Base-by-base conservation (phyloP, 1,140 invertebrate genomes). In the Homarus americanus region DNA sequence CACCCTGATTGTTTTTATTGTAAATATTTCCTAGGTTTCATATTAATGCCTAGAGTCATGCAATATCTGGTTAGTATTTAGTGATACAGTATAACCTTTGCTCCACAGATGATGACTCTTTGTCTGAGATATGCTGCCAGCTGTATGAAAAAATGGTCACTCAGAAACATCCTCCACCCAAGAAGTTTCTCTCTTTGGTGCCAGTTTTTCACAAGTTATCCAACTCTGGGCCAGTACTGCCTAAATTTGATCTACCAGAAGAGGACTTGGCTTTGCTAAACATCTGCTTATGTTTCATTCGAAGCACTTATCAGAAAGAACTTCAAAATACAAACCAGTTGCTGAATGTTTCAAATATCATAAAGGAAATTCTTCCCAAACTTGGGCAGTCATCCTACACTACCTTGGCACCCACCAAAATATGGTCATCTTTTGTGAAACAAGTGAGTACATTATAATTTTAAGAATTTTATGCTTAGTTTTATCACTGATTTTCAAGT, bases 391-490 rank as follows among this genome's bases (percentile, higher is more conserved):
- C 80, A 66, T 36, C 36, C 4, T 7, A n/a, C 4, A 83, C 32
- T 36, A 83, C 12, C 10, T 38, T 83, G n/a, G 12, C 80, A 10
- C 36, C 28, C 53, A 83, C n/a, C 80, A 83, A 83, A 28, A 15
- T 66, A 36, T 83, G 80, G 80, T 36, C 80, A 34, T 83, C 80
- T n/a, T 83, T 83, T 83, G 80, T 69, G 32, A 83, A 66, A 34
- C 53, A 83, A 58, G 80, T 83, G 15, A 36, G 80, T 66, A 2
- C 28, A 5, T 17, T 58, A 4, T 3, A 58, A 12, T 58, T 15
- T 58, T 20, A 49, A 20, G 0, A 20, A 3, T 58, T 58, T 58
- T 58, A 58, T 20, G 24, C 17, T 58, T 3, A 17, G 17, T 58
- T 17, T 20, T 58, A 20, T 58, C 24, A 20, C 24, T 58, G 53